Percentiles rank a stretch among this genome's conserved stretches.
Conservation (phyloP, 2,888 invertebrate genomes). For the Neria commutata region DNA sequence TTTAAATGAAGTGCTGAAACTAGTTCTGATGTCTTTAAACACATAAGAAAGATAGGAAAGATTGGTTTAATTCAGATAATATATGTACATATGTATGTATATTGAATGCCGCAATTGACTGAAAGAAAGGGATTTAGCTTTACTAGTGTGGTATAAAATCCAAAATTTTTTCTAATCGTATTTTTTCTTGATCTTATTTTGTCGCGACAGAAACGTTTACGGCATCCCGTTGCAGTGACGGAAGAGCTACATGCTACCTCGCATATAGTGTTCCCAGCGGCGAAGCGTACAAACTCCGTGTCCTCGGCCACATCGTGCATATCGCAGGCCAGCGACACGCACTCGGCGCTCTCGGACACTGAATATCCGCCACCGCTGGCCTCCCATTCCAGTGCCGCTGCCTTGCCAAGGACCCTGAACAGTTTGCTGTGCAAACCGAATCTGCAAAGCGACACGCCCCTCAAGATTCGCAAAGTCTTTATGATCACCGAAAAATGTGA, state of each 20-base stretch:
- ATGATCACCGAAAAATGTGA: conserved; percentile 55
- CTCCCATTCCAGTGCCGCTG: conserved; percentile 3
- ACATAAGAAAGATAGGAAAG: no score
- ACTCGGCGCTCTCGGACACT: conserved; percentile 23
- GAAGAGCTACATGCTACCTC: conserved; percentile 28
- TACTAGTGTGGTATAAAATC: neutral
- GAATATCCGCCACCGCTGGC: conserved; percentile 4
- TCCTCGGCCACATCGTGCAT: conserved; percentile 38
- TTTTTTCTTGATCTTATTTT: neutral
- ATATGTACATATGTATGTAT: no score
- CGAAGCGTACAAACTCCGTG: conserved; percentile 40
- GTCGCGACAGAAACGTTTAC: conserved; percentile 30
- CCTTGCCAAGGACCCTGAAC: conserved; percentile 20
- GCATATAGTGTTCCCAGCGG: conserved; percentile 34
- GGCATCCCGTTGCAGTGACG: conserved; percentile 13
- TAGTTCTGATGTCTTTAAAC: no score
- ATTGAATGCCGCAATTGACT: no score
- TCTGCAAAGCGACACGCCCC: conserved; percentile 29
- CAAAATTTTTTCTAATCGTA: neutral
- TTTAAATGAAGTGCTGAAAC: no score
- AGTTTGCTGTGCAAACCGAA: conserved; percentile 29
- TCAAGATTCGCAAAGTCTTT: conserved; percentile 51
- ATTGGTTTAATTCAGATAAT: no score
- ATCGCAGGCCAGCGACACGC: conserved; percentile 34
- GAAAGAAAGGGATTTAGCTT: no score